Conservation (phyloP, 2,888 invertebrate species). For the Neria commutata region DNA sequence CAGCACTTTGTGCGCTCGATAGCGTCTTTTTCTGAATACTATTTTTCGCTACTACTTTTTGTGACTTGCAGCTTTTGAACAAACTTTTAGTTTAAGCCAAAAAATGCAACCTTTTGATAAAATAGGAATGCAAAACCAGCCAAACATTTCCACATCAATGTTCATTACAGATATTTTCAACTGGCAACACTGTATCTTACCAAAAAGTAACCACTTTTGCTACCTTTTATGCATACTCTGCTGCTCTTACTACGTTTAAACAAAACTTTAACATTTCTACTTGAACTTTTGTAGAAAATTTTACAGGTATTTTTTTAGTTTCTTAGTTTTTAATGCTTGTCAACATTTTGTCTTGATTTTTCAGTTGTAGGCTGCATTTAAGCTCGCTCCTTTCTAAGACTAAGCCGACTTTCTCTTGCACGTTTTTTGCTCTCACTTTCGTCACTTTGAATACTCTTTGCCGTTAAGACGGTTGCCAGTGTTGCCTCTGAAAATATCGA, state of each 20-base stretch:
- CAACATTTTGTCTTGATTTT: slow-evolving; percentile 22
- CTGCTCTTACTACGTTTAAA: too few species aligned
- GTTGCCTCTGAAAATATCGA: slow-evolving; percentile 60
- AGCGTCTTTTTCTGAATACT: too few species aligned
- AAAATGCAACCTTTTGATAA: slow-evolving; percentile 14
- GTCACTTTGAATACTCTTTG: not conserved
- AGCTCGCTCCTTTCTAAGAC: slow-evolving; percentile 13
- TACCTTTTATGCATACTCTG: not conserved
- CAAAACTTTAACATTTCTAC: not conserved
- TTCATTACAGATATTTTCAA: slow-evolving; percentile 48
- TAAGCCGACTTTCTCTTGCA: slow-evolving; percentile 26
- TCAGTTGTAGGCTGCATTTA: too few species aligned
- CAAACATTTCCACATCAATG: slow-evolving; percentile 35
- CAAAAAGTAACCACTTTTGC: not conserved
- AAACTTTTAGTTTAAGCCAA: slow-evolving; percentile 26
- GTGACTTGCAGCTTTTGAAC: slow-evolving; percentile 19
- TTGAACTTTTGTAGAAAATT: not conserved
- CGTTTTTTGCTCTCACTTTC: slow-evolving; percentile 20
- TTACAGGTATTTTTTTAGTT: slow-evolving; percentile 22
- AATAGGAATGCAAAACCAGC: slow-evolving; percentile 9
- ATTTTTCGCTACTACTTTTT: too few species aligned
- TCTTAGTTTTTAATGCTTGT: slow-evolving; percentile 42
- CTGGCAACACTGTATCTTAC: slow-evolving; percentile 46
- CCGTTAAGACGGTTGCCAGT: slow-evolving; percentile 42
- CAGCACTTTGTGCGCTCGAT: not conserved